phyloP scores from a whole-genome alignment of 1,140 invertebrate species.

The Delia radicum region DNA sequence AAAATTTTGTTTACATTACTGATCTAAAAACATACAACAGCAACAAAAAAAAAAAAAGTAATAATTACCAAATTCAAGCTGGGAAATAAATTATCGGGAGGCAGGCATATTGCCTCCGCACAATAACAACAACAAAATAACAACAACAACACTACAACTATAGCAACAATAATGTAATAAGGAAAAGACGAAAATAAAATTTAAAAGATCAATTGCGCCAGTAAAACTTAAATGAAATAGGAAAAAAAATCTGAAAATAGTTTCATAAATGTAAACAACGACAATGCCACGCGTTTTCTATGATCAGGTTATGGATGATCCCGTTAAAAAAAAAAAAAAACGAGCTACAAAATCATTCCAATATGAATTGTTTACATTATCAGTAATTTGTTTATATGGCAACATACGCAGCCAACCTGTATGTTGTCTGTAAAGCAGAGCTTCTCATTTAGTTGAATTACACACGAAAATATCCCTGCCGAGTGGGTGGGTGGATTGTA shows the following conservation, averaged over 20 bases:
- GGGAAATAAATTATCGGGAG: slow-evolving; percentile 20
- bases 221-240: slow-evolving; percentile 1
- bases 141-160: not conserved
- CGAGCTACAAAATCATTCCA: not conserved
- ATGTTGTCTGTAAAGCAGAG: too few species aligned
- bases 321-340: not conserved
- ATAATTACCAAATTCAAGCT: slow-evolving; percentile 26
- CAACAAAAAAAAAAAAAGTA: not conserved
- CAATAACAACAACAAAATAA: not conserved
- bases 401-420: slow-evolving; percentile 21
- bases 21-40: not conserved
- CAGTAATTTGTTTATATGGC: not conserved
- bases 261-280: slow-evolving; percentile 1
- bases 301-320: not conserved
- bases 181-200: slow-evolving; percentile 7
- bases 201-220: slow-evolving; percentile 16
- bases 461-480: too few species aligned
- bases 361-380: slow-evolving; percentile 19
- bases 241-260: not conserved
- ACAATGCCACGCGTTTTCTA: slow-evolving; percentile 16
- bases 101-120: not conserved
- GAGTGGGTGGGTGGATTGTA: too few species aligned
- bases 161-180: slow-evolving; percentile 3
- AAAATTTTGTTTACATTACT: not conserved
- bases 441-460: too few species aligned